phyloP scores from a whole-genome alignment of 2,113 vertebrate genomes.

The Amia ocellicauda region DNA sequence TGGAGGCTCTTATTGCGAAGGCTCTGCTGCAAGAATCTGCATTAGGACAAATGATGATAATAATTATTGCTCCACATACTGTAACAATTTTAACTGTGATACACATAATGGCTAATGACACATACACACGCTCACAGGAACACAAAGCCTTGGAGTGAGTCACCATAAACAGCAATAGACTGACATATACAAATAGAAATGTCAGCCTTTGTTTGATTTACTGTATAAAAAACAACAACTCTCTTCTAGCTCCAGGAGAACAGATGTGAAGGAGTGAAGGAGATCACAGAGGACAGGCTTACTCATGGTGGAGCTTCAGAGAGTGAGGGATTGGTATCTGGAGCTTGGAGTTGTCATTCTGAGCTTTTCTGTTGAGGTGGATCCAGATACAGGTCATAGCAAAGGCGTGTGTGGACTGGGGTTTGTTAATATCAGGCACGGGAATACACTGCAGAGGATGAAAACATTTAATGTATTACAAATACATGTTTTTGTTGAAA shows the following conservation, averaged over 20 bases:
- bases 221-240: no score
- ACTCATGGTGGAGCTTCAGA: conserved; percentile 95
- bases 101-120: no score
- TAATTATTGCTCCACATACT: no score
- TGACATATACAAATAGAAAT: no score
- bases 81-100: no score
- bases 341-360: conserved; percentile 91
- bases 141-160: no score
- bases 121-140: no score
- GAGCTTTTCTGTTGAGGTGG: conserved; percentile 96
- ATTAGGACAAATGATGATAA: background rate
- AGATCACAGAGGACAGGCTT: conserved; percentile 29
- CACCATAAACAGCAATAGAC: no score
- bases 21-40: conserved; percentile 94
- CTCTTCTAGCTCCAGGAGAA: no score
- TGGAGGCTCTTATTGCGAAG: conserved; percentile 91
- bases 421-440: conserved; percentile 97
- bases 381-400: conserved; percentile 99
- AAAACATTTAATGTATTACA: no score
- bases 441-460: conserved; percentile 79
- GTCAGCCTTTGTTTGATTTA: no score
- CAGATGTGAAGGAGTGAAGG: background rate
- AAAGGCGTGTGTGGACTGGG: conserved; percentile 96
- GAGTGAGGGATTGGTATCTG: conserved; percentile 98
- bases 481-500: no score